Percentiles rank a stretch among this genome's conserved stretches.
Evolutionary conservation across 2,797 vertebrate species (phyloP).

Genomic region (Chloroceryle inda): DNA sequence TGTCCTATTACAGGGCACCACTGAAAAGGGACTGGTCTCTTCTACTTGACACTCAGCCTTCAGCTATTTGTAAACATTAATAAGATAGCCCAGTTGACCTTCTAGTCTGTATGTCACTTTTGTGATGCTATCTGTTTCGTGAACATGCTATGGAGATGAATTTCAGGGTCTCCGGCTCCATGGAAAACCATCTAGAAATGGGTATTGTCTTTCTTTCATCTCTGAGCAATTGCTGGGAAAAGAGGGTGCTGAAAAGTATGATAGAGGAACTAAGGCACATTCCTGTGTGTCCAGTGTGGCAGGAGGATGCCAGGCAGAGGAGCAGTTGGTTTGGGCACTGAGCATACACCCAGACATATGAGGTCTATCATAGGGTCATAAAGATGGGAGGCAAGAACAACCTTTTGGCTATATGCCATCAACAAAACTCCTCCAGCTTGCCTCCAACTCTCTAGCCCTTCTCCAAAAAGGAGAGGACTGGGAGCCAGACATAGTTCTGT

Average conservation of each 20-base stretch:
- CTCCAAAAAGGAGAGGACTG: neutral
- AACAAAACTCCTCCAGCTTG: neutral
- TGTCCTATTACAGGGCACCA: too few species aligned
- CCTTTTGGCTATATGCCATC: neutral
- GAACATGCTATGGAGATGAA: neutral
- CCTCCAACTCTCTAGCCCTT: neutral
- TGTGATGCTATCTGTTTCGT: neutral
- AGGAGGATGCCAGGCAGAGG: neutral
- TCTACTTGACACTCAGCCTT: too few species aligned
- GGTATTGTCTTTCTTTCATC: neutral
- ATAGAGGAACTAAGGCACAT: neutral
- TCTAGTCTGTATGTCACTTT: neutral
- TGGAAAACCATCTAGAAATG: neutral
- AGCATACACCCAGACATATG: neutral
- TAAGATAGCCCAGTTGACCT: neutral
- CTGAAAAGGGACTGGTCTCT: too few species aligned
- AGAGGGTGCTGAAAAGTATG: neutral
- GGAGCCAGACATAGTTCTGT: neutral
- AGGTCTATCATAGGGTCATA: neutral
- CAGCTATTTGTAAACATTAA: too few species aligned
- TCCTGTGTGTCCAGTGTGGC: rapidly evolving
- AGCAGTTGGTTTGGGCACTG: neutral
- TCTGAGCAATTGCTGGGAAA: neutral
- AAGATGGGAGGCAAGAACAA: neutral
- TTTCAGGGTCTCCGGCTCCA: neutral